phyloP scores from a whole-genome alignment of 2,888 invertebrate species.

The Caenorhabditis sp. region DNA sequence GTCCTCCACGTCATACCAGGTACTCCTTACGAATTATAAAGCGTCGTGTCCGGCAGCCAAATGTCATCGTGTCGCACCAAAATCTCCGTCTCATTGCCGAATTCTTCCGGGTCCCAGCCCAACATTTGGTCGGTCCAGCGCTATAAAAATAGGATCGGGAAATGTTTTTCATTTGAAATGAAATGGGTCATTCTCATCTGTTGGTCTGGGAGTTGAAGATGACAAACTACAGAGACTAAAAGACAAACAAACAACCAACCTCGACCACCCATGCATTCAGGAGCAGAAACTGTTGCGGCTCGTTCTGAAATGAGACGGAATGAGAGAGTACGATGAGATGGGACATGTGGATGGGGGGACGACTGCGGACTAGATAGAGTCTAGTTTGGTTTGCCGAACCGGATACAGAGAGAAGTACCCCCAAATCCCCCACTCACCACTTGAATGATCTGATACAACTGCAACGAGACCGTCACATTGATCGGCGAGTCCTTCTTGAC shows the following conservation, averaged over 20 bases:
- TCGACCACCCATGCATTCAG: conserved; percentile 70
- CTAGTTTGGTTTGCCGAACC: no score
- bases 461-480: conserved; percentile 60
- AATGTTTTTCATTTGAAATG: conserved; percentile 13
- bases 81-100: conserved; percentile 61
- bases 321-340: background rate
- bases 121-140: conserved; percentile 68
- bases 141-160: conserved; percentile 48
- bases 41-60: conserved; percentile 68
- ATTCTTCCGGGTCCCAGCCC: conserved; percentile 66
- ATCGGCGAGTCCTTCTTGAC: conserved; percentile 45
- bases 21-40: conserved; percentile 66
- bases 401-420: no score
- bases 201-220: background rate
- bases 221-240: conserved; percentile 8
- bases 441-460: conserved; percentile 70
- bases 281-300: conserved; percentile 68
- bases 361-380: no score
- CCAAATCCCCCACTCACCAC: no score
- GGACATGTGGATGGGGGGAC: background rate
- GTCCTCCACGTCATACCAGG: background rate
- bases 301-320: no score
- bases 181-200: conserved; percentile 7
- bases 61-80: conserved; percentile 61
- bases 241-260: conserved; percentile 43